Percentiles rank a stretch among this genome's conserved stretches.
Evolutionary conservation across 2,797 vertebrate species (phyloP).

Genomic region (Vireo griseus): DNA sequence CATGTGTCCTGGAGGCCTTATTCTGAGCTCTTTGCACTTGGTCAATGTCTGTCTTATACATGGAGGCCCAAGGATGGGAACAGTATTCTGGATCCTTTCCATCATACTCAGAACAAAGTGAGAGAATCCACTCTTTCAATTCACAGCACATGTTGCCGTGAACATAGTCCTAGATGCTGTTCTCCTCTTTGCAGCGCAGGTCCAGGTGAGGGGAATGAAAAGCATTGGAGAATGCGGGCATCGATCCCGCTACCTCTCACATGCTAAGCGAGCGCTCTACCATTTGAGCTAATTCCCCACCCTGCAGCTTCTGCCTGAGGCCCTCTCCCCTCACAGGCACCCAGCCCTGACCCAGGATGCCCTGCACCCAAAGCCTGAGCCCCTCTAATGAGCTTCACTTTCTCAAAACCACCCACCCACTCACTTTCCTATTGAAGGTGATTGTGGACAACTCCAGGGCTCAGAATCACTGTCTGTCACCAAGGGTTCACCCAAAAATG

Average conservation of each 20-base stretch:
- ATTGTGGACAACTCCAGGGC: rapidly evolving
- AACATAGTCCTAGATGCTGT: background rate
- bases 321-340: background rate
- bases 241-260: constrained; percentile 58
- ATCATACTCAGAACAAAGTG: background rate
- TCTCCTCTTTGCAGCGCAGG: background rate
- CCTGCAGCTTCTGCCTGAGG: rapidly evolving
- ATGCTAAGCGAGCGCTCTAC: constrained; percentile 67
- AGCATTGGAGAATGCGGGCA: constrained; percentile 69
- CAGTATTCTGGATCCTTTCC: background rate
- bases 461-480: background rate
- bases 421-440: background rate
- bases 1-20: background rate
- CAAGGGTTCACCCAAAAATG: background rate
- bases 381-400: background rate
- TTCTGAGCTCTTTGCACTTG: background rate
- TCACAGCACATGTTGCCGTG: background rate
- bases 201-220: background rate
- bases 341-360: background rate
- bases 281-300: constrained; percentile 19
- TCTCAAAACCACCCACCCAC: background rate
- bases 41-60: background rate
- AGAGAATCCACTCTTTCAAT: background rate
- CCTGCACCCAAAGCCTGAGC: background rate
- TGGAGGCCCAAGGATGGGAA: background rate